These are phyloP conservation scores for Cervus canadensis DNA, from an alignment of 2,113 vertebrate genomes.

Conservation along the genomic window DNA sequence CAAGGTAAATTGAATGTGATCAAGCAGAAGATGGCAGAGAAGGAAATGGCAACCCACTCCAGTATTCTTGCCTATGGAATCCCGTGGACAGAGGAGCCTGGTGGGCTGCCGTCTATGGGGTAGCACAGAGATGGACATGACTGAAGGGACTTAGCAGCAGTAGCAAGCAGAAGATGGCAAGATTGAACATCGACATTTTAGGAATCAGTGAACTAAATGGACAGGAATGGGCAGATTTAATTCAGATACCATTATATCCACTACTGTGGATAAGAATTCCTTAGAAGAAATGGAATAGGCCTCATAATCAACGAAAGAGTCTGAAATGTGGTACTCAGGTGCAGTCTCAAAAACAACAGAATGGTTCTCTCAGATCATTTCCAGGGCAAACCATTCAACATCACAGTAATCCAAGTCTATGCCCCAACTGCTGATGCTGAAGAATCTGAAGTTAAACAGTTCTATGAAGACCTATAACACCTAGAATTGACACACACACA, in stretches of 20 bases:
- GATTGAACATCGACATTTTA: neutral
- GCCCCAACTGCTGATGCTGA: neutral
- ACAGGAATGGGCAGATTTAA: neutral
- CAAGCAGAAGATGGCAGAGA: neutral
- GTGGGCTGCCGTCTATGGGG: rapidly evolving
- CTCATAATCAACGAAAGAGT: neutral
- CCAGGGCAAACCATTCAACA: neutral
- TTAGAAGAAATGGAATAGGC: neutral
- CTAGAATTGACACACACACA: neutral
- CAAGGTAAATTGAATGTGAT: neutral
- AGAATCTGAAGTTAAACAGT: neutral
- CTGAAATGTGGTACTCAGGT: neutral
- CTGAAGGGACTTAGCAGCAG: neutral
- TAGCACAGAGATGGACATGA: neutral
- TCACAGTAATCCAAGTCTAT: neutral
- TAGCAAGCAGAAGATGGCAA: neutral
- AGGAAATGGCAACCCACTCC: neutral
- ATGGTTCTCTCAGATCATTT: neutral
- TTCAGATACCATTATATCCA: neutral
- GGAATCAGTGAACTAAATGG: neutral
- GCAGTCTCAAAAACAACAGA: neutral
- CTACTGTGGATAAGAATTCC: neutral
- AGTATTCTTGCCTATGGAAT: neutral
- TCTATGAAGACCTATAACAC: neutral
- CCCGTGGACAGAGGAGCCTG: neutral